Percentiles rank a stretch among this genome's conserved stretches.
These are phyloP conservation scores for Drosophila nigritarsus DNA, from an alignment of 2,888 invertebrate genomes.

Conservation along the genomic window DNA sequence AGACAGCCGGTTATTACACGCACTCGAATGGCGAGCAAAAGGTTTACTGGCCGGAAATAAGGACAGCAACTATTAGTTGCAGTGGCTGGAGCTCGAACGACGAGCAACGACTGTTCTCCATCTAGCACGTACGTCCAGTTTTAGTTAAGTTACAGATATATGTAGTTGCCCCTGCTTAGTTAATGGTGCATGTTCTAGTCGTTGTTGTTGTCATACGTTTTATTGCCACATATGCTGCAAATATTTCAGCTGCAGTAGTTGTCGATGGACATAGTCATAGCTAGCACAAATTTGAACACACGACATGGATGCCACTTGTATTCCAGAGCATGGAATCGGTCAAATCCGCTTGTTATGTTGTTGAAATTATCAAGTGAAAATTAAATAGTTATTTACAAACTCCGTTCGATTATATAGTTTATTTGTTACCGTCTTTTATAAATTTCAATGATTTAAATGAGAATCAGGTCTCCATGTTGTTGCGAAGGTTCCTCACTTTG, in stretches of 20 bases:
- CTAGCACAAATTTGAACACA: not conserved
- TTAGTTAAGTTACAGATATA: constrained; percentile 68
- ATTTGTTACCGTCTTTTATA: not conserved
- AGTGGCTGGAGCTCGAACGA: constrained; percentile 28
- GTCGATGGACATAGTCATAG: constrained; percentile 21
- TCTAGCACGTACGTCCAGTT: constrained; percentile 71
- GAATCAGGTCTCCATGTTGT: not conserved
- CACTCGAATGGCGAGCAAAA: constrained; percentile 53
- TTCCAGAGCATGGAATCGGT: not conserved
- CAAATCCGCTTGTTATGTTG: not conserved
- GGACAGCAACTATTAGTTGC: constrained; percentile 52
- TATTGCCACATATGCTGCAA: constrained; percentile 62
- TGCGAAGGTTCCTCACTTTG: not conserved
- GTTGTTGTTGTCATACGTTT: constrained; percentile 63
- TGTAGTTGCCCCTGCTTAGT: constrained; percentile 51
- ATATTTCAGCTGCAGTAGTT: constrained; percentile 40
- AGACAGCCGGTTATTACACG: constrained; percentile 77
- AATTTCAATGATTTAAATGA: not conserved
- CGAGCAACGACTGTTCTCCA: constrained; percentile 24
- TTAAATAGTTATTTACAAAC: not conserved
- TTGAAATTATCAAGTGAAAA: not conserved
- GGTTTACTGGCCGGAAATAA: constrained; percentile 58
- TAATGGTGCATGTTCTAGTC: constrained; percentile 58
- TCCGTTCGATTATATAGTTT: not conserved
- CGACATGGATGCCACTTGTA: not conserved